Percentiles rank a stretch among this genome's conserved stretches.
Evolutionary conservation across 2,113 vertebrate species (phyloP).

Genomic region (Tupaia chinensis): DNA sequence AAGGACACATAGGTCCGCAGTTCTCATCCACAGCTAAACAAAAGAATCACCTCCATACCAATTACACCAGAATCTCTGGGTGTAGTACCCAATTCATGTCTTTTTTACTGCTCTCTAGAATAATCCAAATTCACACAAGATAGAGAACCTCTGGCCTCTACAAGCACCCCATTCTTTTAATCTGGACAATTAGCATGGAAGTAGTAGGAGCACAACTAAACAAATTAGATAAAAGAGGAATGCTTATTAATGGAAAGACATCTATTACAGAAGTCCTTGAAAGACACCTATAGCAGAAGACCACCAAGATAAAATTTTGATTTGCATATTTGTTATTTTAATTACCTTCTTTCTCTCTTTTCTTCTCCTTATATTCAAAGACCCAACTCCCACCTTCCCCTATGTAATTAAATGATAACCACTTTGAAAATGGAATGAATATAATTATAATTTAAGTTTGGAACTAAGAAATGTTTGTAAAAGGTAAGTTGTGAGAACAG

Average conservation of each 20-base stretch:
- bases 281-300: not conserved
- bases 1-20: not conserved
- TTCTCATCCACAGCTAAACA: not conserved
- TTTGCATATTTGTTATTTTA: not conserved
- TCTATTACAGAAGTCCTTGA: too few relatives aligned
- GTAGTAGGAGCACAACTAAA: not conserved
- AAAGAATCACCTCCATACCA: not conserved
- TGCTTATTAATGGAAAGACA: too few relatives aligned
- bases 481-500: not conserved
- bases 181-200: not conserved
- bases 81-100: not conserved
- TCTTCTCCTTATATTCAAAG: not conserved
- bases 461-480: not conserved
- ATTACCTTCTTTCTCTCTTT: not conserved
- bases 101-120: not conserved
- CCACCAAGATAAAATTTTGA: not conserved
- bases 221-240: not conserved
- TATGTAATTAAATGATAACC: not conserved
- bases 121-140: not conserved
- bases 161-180: not conserved
- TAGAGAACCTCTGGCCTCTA: not conserved
- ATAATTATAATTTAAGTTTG: not conserved
- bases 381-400: not conserved
- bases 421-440: not conserved
- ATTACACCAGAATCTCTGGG: not conserved